Evolutionary conservation across 2,888 invertebrate species (phyloP).

Genomic region (Eupithecia dodoneata): DNA sequence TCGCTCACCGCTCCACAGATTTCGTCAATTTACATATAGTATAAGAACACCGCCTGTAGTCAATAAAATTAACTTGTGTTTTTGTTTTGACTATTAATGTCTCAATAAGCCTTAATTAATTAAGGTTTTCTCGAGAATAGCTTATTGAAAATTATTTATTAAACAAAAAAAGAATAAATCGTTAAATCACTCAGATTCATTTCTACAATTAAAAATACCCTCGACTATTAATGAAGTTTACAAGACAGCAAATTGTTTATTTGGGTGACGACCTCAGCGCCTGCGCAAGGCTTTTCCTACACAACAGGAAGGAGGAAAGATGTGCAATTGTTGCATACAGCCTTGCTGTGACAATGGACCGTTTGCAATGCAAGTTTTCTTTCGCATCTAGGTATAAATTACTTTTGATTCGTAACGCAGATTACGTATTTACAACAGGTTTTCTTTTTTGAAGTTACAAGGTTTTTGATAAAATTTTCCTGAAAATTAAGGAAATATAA

Average conservation of each 20-base stretch:
- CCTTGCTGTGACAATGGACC: slow-evolving; percentile 71
- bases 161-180: neutral
- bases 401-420: neutral
- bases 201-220: slow-evolving; percentile 4
- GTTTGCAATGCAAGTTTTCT: slow-evolving; percentile 36
- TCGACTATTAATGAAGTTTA: slow-evolving; percentile 20
- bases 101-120: neutral
- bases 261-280: slow-evolving; percentile 64
- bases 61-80: neutral
- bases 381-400: slow-evolving; percentile 2
- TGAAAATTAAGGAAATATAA: neutral
- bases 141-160: too few relatives aligned
- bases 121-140: neutral
- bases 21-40: too few relatives aligned
- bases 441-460: neutral
- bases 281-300: slow-evolving; percentile 75
- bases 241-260: slow-evolving; percentile 53
- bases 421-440: neutral
- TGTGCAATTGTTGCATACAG: slow-evolving; percentile 60
- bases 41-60: too few relatives aligned
- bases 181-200: slow-evolving; percentile 3
- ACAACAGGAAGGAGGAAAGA: slow-evolving; percentile 77
- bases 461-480: neutral
- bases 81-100: neutral
- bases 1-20: too few relatives aligned